Conservation (phyloP, 2,888 invertebrate genomes). For the Elaeidobius kamerunicus region DNA sequence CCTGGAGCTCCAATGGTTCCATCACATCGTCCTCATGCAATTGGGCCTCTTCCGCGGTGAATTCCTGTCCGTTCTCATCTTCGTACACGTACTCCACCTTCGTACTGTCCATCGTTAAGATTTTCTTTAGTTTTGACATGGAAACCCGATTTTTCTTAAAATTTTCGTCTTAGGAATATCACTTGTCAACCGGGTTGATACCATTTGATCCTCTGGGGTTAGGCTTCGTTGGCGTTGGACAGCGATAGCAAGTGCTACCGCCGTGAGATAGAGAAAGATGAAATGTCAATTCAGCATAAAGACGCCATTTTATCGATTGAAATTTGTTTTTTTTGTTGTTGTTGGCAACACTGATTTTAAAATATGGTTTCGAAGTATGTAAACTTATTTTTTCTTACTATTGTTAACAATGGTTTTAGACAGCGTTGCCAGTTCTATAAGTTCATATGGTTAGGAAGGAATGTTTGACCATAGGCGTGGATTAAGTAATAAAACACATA, state of each 20-base stretch:
- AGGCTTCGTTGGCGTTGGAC: conserved; percentile 9
- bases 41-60: conserved; percentile 14
- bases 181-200: conserved; percentile 4
- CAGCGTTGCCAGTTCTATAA: too few relatives aligned
- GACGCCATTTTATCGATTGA: conserved; percentile 26
- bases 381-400: too few relatives aligned
- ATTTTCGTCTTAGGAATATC: conserved; percentile 8
- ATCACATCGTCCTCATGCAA: conserved; percentile 16
- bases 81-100: conserved; percentile 28
- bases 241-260: background rate
- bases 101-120: conserved; percentile 20
- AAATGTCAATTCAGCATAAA: conserved; percentile 7
- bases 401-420: too few relatives aligned
- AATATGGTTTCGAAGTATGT: too few relatives aligned
- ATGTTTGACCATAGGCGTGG: too few relatives aligned
- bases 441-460: too few relatives aligned
- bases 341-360: conserved; percentile 5
- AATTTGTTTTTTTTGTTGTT: background rate
- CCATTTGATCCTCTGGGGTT: conserved; percentile 12
- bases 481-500: too few relatives aligned
- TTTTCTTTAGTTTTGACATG: conserved; percentile 14
- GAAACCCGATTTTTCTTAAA: conserved; percentile 9
- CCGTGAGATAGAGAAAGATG: conserved; percentile 6
- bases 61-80: conserved; percentile 27
- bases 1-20: too few relatives aligned